Evolutionary conservation across 1,140 invertebrate species (phyloP).

Genomic region (Littorina saxatilis): DNA sequence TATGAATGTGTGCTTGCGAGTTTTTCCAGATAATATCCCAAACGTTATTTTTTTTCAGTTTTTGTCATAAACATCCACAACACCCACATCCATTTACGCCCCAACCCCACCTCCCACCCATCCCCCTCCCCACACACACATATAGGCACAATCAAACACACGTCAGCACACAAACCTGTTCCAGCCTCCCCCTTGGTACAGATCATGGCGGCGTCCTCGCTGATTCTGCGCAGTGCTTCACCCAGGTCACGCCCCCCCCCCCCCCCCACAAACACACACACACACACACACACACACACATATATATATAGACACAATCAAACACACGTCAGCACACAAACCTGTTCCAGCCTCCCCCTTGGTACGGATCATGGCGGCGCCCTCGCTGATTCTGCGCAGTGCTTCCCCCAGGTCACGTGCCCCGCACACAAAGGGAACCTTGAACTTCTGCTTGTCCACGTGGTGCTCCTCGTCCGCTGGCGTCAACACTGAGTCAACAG

Average conservation of each 20-base stretch:
- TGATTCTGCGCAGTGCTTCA: neutral
- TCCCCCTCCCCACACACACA: neutral
- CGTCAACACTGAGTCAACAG: conserved; percentile 68
- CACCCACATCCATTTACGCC: neutral
- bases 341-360: conserved; percentile 72
- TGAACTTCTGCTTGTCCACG: conserved; percentile 69
- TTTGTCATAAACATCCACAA: neutral
- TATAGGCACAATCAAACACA: too few species aligned
- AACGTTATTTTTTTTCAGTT: too few species aligned
- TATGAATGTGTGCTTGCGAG: too few species aligned
- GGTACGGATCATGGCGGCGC: conserved; percentile 71
- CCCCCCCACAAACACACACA: neutral
- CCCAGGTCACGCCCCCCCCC: neutral
- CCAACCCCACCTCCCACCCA: neutral
- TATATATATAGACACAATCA: too few species aligned
- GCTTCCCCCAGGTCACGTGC: conserved; percentile 68
- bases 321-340: conserved; percentile 24
- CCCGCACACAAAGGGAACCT: conserved; percentile 69
- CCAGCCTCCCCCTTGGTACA: neutral
- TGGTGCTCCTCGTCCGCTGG: conserved; percentile 70
- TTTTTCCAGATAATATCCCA: too few species aligned
- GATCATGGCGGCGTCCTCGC: neutral
- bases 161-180: neutral
- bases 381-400: conserved; percentile 66
- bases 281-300: too few species aligned